These are phyloP conservation scores for Myotis brandtii DNA, from an alignment of 2,113 vertebrate species.

Conservation along the genomic window DNA sequence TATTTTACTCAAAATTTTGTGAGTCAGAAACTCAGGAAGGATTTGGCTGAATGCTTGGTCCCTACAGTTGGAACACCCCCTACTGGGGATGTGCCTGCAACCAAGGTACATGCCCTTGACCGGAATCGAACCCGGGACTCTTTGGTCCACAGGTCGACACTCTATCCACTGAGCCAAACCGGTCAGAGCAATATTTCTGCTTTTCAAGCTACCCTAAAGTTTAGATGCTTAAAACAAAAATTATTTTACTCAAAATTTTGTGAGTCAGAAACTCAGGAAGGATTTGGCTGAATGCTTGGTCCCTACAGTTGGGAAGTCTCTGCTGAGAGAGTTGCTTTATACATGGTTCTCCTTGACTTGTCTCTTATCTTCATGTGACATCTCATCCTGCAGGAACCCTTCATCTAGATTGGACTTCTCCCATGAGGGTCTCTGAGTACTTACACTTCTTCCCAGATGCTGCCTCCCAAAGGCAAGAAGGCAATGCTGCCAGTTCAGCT, in stretches of 20 bases:
- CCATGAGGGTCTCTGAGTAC: neutral
- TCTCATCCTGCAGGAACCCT: neutral
- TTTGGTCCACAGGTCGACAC: too few relatives aligned
- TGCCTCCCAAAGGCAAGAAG: neutral
- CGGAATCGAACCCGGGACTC: too few relatives aligned
- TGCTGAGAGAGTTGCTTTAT: neutral
- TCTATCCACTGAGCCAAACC: too few relatives aligned
- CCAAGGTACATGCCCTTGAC: too few relatives aligned
- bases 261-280: slow-evolving; percentile 12
- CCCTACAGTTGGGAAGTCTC: neutral
- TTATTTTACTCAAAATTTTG: neutral
- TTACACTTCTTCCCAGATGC: neutral
- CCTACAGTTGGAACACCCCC: neutral
- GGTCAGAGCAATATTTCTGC: neutral
- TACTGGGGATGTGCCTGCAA: too few relatives aligned
- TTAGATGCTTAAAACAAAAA: slow-evolving; percentile 4
- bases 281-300: neutral
- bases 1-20: neutral
- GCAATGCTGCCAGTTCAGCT: neutral
- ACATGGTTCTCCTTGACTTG: neutral
- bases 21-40: neutral
- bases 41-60: neutral
- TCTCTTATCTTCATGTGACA: neutral
- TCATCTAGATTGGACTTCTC: neutral
- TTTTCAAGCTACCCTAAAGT: neutral